Evolutionary conservation across 92 coral and sea anemone genomes (phyloP).

Genomic region (Epizoanthus stellaris): DNA sequence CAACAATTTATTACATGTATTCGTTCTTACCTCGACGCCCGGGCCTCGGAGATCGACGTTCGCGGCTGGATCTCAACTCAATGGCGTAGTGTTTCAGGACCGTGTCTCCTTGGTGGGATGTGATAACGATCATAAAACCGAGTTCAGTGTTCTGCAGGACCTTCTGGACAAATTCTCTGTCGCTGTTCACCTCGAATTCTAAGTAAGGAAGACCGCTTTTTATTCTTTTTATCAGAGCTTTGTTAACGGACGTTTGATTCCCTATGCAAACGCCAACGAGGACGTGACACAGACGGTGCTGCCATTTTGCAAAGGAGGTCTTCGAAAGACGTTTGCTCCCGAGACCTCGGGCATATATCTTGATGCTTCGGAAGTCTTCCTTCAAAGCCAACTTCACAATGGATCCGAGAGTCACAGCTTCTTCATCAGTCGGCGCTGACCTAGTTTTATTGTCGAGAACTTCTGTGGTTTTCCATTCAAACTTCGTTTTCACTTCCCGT

Average conservation of each 20-base stretch:
- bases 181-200: slow-evolving; percentile 26
- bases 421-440: not conserved
- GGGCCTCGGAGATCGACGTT: too few relatives aligned
- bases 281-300: slow-evolving; percentile 24
- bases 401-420: slow-evolving; percentile 41
- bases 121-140: too few relatives aligned
- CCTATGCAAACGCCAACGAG: slow-evolving; percentile 20
- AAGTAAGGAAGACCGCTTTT: slow-evolving; percentile 26
- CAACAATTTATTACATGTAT: too few relatives aligned
- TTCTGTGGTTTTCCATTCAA: slow-evolving; percentile 17
- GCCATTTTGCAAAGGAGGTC: slow-evolving; percentile 9
- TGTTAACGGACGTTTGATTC: not conserved
- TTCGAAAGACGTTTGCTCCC: too few relatives aligned
- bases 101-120: too few relatives aligned
- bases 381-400: slow-evolving; percentile 31
- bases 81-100: too few relatives aligned
- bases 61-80: too few relatives aligned
- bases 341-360: slow-evolving; percentile 1
- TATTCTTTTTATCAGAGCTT: slow-evolving; percentile 6
- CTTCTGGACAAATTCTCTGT: not conserved
- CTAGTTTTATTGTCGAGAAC: slow-evolving; percentile 8
- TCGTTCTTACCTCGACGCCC: too few relatives aligned
- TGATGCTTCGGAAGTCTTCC: slow-evolving; percentile 7
- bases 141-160: slow-evolving; percentile 18
- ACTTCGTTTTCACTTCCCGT: not conserved